Evolutionary conservation across 2,888 invertebrate genomes (phyloP).

Genomic region (Sympetrum striolatum): DNA sequence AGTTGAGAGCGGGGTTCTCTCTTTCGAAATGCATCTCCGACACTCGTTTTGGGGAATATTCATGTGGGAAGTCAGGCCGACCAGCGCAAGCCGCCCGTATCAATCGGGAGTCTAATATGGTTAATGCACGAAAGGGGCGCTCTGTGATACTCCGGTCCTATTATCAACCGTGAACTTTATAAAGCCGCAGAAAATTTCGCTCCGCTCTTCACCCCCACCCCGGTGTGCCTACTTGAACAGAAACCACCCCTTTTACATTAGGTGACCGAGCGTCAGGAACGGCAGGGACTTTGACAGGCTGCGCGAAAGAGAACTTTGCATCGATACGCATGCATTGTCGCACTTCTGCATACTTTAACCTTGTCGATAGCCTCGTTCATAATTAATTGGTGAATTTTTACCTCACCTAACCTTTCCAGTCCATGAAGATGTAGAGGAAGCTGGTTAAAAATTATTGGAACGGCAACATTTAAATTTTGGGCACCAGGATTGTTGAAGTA

Average conservation of each 20-base stretch:
- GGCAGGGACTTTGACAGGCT: too few relatives aligned
- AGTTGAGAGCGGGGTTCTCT: neutral
- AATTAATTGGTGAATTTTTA: too few relatives aligned
- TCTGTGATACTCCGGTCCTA: neutral
- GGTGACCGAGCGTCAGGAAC: too few relatives aligned
- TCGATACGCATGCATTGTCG: too few relatives aligned
- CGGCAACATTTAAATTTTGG: too few relatives aligned
- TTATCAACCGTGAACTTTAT: neutral
- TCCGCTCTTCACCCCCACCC: neutral
- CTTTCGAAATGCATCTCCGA: neutral
- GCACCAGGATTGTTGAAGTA: too few relatives aligned
- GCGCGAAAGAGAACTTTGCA: too few relatives aligned
- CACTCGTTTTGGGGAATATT: slow-evolving; percentile 24
- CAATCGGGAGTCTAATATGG: neutral
- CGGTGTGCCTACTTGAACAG: neutral
- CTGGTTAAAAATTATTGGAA: too few relatives aligned
- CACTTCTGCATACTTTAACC: too few relatives aligned
- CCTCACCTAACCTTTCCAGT: too few relatives aligned
- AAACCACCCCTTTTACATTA: neutral
- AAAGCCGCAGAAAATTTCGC: neutral
- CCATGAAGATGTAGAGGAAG: too few relatives aligned
- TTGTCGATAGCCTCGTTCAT: too few relatives aligned
- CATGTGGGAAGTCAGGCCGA: slow-evolving; percentile 28
- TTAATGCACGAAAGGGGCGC: neutral
- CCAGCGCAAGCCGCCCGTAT: neutral